phyloP scores from a whole-genome alignment of 2,888 invertebrate species.

The Darwinula stevensoni region DNA sequence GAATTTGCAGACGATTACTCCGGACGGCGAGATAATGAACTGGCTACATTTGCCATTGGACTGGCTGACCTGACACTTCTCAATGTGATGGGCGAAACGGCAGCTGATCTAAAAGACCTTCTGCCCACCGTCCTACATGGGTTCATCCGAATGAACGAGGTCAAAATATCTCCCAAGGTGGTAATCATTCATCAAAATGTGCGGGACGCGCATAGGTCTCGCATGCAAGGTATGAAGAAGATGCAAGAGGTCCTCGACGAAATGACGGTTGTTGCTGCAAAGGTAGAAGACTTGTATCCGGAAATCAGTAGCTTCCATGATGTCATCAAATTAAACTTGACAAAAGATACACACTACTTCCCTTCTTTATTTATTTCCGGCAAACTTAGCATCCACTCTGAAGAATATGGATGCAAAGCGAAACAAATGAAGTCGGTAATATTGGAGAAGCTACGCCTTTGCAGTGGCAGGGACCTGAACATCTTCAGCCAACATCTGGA shows the following conservation, averaged over 20 bases:
- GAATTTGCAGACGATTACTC: background rate
- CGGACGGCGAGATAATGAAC: background rate
- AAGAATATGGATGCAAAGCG: too few relatives aligned
- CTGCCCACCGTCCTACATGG: background rate
- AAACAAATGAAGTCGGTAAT: too few relatives aligned
- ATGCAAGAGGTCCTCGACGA: too few relatives aligned
- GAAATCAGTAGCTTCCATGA: background rate
- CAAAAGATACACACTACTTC: background rate
- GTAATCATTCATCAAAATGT: background rate
- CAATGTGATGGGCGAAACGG: background rate
- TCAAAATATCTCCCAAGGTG: background rate
- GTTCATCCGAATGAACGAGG: slow-evolving; percentile 1
- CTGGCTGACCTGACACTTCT: background rate
- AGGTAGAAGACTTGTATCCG: too few relatives aligned
- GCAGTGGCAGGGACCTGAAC: too few relatives aligned
- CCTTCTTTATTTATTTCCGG: background rate
- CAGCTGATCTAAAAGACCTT: background rate
- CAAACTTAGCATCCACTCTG: background rate
- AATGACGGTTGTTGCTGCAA: background rate
- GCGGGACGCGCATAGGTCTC: background rate
- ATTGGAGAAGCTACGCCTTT: too few relatives aligned
- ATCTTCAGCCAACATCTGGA: background rate
- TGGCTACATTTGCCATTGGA: background rate
- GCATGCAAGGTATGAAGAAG: too few relatives aligned
- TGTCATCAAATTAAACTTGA: background rate